Conservation (phyloP, 1,140 invertebrate genomes). For the Phymorhynchus buccinoides region DNA sequence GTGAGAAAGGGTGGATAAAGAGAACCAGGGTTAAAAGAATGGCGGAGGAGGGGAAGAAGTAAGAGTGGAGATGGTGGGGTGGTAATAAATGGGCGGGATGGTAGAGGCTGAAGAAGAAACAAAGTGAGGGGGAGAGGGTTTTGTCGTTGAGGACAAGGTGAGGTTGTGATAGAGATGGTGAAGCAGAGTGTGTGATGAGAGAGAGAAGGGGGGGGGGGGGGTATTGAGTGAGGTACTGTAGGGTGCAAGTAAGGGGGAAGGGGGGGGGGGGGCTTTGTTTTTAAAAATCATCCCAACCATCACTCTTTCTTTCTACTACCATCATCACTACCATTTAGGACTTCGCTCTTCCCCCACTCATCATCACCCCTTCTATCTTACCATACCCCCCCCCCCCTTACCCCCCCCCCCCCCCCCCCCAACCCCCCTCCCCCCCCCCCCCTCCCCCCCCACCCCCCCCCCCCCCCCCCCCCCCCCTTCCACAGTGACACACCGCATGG, state of each 20-base stretch:
- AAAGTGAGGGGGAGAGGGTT: too few relatives aligned
- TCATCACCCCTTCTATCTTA: background rate
- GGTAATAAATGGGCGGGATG: too few relatives aligned
- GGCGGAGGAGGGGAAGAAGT: background rate
- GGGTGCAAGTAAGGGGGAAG: background rate
- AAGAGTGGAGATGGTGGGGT: background rate
- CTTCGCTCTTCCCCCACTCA: background rate
- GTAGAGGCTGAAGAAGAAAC: too few relatives aligned
- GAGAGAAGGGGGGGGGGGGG: background rate
- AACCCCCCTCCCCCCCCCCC: background rate
- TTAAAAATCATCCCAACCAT: background rate
- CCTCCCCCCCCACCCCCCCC: too few relatives aligned
- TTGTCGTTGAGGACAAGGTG: background rate
- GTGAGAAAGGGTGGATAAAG: background rate
- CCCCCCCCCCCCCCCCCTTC: background rate
- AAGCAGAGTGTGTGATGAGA: background rate
- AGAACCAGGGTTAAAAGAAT: background rate
- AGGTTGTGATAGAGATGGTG: too few relatives aligned
- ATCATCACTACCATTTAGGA: background rate
- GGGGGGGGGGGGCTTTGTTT: background rate
- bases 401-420: background rate
- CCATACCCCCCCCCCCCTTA: background rate
- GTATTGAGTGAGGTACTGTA: background rate
- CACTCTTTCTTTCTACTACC: background rate
- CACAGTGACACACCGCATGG: constrained; percentile 19